These are phyloP conservation scores for Carassius auratus DNA, from an alignment of 2,113 vertebrate species.

Conservation along the genomic window DNA sequence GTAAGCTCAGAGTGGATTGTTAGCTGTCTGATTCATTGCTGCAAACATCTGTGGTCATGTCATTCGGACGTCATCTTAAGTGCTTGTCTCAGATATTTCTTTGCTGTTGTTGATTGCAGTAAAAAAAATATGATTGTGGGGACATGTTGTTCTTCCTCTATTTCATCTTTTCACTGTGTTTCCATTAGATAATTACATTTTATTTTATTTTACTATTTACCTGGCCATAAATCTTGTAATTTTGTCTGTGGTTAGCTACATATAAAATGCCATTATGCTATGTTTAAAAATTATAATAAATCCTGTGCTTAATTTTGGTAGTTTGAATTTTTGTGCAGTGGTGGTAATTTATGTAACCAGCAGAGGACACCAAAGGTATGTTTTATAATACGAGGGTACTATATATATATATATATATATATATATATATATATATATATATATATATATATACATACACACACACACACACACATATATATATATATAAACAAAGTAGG, in stretches of 20 bases:
- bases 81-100: background rate
- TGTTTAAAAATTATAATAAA: constrained; percentile 52
- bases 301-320: constrained; percentile 51
- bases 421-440: no score
- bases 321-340: background rate
- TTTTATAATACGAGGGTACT: background rate
- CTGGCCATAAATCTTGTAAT: constrained; percentile 15
- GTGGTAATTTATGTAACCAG: constrained; percentile 39
- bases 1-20: constrained; percentile 27
- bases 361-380: constrained; percentile 47
- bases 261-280: constrained; percentile 43
- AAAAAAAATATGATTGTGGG: background rate
- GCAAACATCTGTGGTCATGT: constrained; percentile 31
- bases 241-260: constrained; percentile 44
- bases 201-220: constrained; percentile 1
- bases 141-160: background rate
- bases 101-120: constrained; percentile 28
- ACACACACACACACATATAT: no score
- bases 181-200: background rate
- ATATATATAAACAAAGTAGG: no score
- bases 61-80: background rate
- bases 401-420: no score
- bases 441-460: no score
- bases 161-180: background rate
- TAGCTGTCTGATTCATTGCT: constrained; percentile 36